Evolutionary conservation across 2,113 vertebrate genomes (phyloP).

Genomic region (Eptatretus burgeri): DNA sequence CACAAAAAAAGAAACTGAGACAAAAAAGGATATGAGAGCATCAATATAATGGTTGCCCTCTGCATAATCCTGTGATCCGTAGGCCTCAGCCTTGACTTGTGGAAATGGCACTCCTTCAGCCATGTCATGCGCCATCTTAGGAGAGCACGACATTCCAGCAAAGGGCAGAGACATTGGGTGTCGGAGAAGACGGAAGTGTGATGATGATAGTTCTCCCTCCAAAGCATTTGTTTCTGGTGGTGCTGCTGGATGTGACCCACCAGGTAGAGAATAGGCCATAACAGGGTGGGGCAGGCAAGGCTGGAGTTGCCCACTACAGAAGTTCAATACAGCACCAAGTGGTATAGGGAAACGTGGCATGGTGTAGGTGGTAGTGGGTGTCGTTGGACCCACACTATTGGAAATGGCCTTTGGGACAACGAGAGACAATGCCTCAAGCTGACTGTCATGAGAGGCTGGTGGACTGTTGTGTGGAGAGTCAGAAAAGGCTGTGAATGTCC

Average conservation of each 20-base stretch:
- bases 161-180: neutral
- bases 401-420: neutral
- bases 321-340: conserved; percentile 3
- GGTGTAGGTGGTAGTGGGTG: neutral
- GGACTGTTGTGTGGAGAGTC: neutral
- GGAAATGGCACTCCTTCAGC: neutral
- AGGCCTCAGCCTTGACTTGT: conserved; percentile 5
- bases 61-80: neutral
- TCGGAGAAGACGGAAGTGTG: neutral
- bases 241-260: too few species aligned
- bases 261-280: neutral
- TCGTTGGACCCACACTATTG: neutral
- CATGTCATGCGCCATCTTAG: neutral
- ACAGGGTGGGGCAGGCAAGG: conserved; percentile 5
- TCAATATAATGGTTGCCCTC: neutral
- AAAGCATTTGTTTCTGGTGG: too few species aligned
- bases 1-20: too few species aligned
- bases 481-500: too few species aligned
- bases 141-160: neutral
- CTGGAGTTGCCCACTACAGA: neutral
- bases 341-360: neutral
- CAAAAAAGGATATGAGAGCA: conserved; percentile 3
- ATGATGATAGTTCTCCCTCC: too few species aligned
- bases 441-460: neutral
- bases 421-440: conserved; percentile 1